These are phyloP conservation scores for Drosophila pachea DNA, from an alignment of 1,140 invertebrate genomes.

Conservation along the genomic window DNA sequence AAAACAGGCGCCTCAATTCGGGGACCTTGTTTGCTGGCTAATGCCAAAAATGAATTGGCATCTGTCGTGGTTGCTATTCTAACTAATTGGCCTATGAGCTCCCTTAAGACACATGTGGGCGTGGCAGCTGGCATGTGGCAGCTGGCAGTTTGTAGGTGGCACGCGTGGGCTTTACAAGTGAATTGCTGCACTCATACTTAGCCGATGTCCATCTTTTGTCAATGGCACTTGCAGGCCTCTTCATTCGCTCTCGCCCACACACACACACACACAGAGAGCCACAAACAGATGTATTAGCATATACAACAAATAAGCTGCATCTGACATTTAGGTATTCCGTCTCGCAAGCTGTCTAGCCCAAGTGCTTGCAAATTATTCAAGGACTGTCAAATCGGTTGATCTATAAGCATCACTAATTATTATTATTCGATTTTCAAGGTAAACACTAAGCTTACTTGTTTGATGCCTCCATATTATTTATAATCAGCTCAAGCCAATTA, in stretches of 20 bases:
- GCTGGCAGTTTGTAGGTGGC: background rate
- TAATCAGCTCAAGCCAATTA: no score
- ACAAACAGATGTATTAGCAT: conserved; percentile 20
- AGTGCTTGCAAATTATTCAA: conserved; percentile 16
- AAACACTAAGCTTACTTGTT: no score
- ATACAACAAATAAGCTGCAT: conserved; percentile 7
- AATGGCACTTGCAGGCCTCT: conserved; percentile 66
- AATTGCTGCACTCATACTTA: conserved; percentile 29
- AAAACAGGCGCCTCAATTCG: background rate
- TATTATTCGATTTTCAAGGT: no score
- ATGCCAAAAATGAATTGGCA: conserved; percentile 61
- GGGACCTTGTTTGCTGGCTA: conserved; percentile 27
- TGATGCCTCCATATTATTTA: no score
- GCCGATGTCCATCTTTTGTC: conserved; percentile 36
- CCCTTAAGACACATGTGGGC: conserved; percentile 52
- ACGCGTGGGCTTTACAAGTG: background rate
- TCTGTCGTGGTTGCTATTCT: conserved; percentile 55
- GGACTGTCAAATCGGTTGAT: background rate
- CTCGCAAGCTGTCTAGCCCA: conserved; percentile 1
- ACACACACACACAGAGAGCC: background rate
- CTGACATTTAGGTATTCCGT: conserved; percentile 5
- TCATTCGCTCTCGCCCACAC: conserved; percentile 48
- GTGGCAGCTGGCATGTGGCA: conserved; percentile 9
- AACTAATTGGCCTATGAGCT: conserved; percentile 70
- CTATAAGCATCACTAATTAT: background rate